These are phyloP conservation scores for Macrobrachium nipponense DNA, from an alignment of 1,140 invertebrate genomes.

Conservation along the genomic window DNA sequence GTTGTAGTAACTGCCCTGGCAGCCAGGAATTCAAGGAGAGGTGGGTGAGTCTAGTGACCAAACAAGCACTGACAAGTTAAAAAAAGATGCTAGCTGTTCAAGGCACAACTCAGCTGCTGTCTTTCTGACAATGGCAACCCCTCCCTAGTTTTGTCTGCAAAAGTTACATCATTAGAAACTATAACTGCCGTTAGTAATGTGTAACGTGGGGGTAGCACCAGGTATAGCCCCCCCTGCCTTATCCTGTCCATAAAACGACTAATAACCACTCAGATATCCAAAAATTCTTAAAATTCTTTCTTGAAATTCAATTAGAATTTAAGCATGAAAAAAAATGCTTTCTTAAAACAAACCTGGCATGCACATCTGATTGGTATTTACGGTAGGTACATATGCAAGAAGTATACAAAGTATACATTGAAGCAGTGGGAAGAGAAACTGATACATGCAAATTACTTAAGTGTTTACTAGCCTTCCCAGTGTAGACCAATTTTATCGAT, in stretches of 20 bases:
- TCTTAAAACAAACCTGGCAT: constrained; percentile 42
- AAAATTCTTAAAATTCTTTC: constrained; percentile 6
- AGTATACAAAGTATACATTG: constrained; percentile 59
- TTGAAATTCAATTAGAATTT: constrained; percentile 28
- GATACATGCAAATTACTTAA: constrained; percentile 61
- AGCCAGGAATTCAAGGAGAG: constrained; percentile 58
- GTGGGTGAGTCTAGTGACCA: constrained; percentile 51
- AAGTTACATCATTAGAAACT: constrained; percentile 34
- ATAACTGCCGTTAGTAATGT: constrained; percentile 44
- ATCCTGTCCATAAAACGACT: neutral
- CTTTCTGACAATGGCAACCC: constrained; percentile 57
- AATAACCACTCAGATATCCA: neutral
- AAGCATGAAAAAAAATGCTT: constrained; percentile 24
- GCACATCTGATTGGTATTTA: constrained; percentile 59
- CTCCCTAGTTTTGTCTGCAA: constrained; percentile 22
- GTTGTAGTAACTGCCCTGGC: constrained; percentile 42
- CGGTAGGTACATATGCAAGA: constrained; percentile 55
- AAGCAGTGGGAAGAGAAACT: constrained; percentile 63
- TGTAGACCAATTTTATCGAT: constrained; percentile 57
- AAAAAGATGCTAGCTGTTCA: constrained; percentile 52
- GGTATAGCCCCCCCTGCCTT: constrained; percentile 48
- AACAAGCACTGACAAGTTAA: constrained; percentile 57
- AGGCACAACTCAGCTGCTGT: constrained; percentile 59
- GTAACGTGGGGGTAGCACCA: constrained; percentile 55
- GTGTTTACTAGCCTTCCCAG: constrained; percentile 62